A percentile compares a stretch with the other conserved stretches of the same genome.
phyloP scores from a whole-genome alignment of 2,888 invertebrate species.

The Drosophila subsilvestris region DNA sequence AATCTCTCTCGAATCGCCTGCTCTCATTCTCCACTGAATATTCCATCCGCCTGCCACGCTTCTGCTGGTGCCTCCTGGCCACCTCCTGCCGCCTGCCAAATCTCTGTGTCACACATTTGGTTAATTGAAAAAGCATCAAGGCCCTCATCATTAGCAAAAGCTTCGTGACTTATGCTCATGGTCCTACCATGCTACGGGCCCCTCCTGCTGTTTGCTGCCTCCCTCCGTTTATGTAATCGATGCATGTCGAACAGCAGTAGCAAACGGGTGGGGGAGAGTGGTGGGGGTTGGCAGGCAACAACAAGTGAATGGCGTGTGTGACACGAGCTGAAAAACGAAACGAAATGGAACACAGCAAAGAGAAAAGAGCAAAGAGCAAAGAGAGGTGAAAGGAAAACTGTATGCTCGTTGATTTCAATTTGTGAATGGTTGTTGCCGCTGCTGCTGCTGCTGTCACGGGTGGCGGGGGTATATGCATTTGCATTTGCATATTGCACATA shows the following conservation, averaged over 20 bases:
- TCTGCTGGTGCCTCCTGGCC: not conserved
- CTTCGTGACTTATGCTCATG: constrained; percentile 72
- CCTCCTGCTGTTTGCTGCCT: constrained; percentile 9
- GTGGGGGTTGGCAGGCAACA: constrained; percentile 19
- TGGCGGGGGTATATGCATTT: constrained; percentile 54
- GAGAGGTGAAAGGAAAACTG: constrained; percentile 58
- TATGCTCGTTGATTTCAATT: constrained; percentile 79
- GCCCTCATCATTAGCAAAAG: constrained; percentile 75
- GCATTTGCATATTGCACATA: constrained; percentile 74
- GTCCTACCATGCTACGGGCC: constrained; percentile 21
- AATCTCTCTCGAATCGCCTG: not conserved
- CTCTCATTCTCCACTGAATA: not conserved
- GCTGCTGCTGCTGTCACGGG: not conserved
- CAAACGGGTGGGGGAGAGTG: constrained; percentile 15
- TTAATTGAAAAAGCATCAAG: constrained; percentile 76
- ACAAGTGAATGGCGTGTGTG: constrained; percentile 48
- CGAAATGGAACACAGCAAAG: constrained; percentile 29
- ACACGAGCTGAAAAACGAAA: constrained; percentile 58
- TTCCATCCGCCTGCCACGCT: not conserved
- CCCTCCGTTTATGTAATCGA: constrained; percentile 73
- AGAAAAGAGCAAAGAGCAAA: not conserved
- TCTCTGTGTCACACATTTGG: constrained; percentile 61
- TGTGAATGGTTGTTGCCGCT: constrained; percentile 59
- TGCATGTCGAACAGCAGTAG: constrained; percentile 76
- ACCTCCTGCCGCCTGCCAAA: constrained; percentile 5